phyloP scores from a whole-genome alignment of 2,113 vertebrate species.

The Maccullochella peelii region DNA sequence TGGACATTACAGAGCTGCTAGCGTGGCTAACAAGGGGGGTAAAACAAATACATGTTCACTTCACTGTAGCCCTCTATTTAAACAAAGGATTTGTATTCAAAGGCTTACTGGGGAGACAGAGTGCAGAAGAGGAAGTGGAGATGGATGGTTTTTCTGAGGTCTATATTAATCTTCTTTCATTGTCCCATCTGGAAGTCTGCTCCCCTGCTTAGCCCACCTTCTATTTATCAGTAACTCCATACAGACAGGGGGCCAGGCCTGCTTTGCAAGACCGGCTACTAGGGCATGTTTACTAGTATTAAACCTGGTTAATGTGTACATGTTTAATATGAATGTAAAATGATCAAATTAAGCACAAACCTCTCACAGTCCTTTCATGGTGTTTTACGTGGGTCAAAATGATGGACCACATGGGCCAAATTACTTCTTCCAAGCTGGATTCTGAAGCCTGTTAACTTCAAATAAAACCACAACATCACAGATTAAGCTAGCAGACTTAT shows the following conservation, averaged over 20 bases:
- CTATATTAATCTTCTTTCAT: conserved; percentile 62
- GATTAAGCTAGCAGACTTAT: not conserved
- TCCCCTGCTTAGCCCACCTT: conserved; percentile 49
- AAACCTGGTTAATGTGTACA: not conserved
- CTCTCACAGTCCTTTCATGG: not conserved
- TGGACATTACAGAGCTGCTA: not conserved
- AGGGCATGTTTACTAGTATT: not conserved
- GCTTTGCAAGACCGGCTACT: conserved; percentile 5
- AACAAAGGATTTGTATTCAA: conserved; percentile 20
- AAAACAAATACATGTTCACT: not conserved
- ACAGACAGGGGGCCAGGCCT: conserved; percentile 5
- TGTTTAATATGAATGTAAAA: conserved; percentile 1
- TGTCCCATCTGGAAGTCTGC: conserved; percentile 61
- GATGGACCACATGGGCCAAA: not conserved
- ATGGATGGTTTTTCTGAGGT: conserved; percentile 50
- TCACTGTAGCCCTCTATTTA: not conserved
- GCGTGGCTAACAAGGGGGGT: not conserved
- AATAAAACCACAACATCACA: not conserved
- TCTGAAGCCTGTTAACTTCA: not conserved
- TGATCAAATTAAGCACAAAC: not conserved
- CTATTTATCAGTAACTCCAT: conserved; percentile 62
- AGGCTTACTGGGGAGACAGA: conserved; percentile 10
- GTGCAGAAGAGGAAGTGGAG: conserved; percentile 57
- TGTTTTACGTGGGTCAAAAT: conserved; percentile 3
- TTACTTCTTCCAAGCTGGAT: not conserved